phyloP scores from a whole-genome alignment of 2,113 vertebrate genomes.

The Arvicanthis niloticus region DNA sequence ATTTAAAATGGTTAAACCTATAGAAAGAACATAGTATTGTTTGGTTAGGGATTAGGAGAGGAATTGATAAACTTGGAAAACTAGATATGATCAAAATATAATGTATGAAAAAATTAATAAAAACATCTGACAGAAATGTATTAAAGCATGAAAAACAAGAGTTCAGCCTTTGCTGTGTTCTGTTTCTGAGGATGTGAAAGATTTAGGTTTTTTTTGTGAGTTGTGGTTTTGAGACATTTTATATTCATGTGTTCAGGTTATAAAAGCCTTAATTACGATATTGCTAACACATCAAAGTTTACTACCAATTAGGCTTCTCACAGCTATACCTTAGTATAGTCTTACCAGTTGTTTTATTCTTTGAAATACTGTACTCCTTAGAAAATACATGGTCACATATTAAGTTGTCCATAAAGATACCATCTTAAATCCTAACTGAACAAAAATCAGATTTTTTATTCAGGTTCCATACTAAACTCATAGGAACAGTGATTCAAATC shows the following conservation, averaged over 20 bases:
- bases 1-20: neutral
- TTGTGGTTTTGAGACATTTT: neutral
- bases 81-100: neutral
- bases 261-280: constrained; percentile 61
- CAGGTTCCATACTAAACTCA: constrained; percentile 58
- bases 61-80: neutral
- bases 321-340: neutral
- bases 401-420: neutral
- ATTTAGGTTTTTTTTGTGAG: neutral
- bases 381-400: neutral
- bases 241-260: constrained; percentile 63
- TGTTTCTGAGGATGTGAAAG: neutral
- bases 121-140: neutral
- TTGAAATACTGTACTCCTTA: neutral
- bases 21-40: neutral
- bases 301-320: neutral
- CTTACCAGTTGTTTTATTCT: constrained; percentile 51
- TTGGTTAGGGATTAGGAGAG: neutral
- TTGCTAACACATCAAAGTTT: constrained; percentile 52
- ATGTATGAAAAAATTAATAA: neutral
- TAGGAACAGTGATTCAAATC: constrained; percentile 57
- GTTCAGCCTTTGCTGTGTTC: neutral
- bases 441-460: constrained; percentile 24
- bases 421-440: constrained; percentile 52
- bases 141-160: neutral